Evolutionary conservation across 1,140 invertebrate species (phyloP).

Genomic region (Neodiprion pinetum): DNA sequence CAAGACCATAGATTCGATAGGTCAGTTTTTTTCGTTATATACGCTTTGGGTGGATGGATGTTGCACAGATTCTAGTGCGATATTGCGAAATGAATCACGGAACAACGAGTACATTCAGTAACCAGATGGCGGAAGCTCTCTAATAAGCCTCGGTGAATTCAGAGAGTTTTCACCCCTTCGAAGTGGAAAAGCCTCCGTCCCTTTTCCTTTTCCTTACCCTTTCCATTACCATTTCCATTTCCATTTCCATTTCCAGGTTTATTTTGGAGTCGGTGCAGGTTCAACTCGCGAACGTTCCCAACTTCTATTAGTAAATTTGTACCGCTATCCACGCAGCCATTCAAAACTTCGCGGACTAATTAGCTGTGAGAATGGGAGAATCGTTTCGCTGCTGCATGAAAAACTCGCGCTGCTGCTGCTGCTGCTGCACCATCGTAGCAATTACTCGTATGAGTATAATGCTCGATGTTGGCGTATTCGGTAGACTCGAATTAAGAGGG

Average conservation of each 20-base stretch:
- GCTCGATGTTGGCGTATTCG: too few species aligned
- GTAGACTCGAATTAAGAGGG: too few species aligned
- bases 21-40: background rate
- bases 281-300: background rate
- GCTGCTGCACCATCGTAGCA: too few species aligned
- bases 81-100: conserved; percentile 31
- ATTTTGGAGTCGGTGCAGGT: too few species aligned
- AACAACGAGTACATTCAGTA: conserved; percentile 32
- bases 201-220: background rate
- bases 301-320: conserved; percentile 6
- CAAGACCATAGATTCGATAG: too few species aligned
- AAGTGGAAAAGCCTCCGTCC: background rate
- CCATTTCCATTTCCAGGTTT: background rate
- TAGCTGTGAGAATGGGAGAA: background rate
- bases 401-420: background rate
- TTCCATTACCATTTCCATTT: background rate
- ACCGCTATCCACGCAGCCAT: conserved; percentile 1
- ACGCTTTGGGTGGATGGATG: background rate
- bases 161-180: background rate
- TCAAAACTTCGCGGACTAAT: conserved; percentile 2
- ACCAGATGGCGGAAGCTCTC: conserved; percentile 32
- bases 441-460: too few species aligned
- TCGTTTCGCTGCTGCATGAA: background rate
- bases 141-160: conserved; percentile 32
- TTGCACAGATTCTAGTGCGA: conserved; percentile 24